Evolutionary conservation across 2,888 invertebrate genomes (phyloP).

Genomic region (Stenodera caucasica): DNA sequence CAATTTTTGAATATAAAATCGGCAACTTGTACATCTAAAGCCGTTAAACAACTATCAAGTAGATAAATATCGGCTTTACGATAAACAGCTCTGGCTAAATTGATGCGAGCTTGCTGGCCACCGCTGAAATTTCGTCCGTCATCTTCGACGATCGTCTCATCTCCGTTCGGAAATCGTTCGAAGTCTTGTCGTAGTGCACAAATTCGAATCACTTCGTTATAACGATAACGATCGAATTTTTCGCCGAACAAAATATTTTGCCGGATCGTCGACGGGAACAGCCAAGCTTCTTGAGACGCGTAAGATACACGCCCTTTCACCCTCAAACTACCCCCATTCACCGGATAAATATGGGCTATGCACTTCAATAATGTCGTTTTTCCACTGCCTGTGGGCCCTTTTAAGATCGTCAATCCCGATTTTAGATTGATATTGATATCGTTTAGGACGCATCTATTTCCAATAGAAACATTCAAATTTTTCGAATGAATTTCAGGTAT

Average conservation of each 20-base stretch:
- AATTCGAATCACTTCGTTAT: conserved; percentile 61
- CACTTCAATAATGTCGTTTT: conserved; percentile 55
- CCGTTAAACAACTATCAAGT: conserved; percentile 75
- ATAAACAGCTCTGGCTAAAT: conserved; percentile 72
- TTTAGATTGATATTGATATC: conserved; percentile 51
- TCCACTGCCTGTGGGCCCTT: conserved; percentile 66
- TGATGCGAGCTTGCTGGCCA: conserved; percentile 76
- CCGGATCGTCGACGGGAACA: conserved; percentile 60
- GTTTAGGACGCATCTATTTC: conserved; percentile 44
- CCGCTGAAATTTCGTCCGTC: conserved; percentile 76
- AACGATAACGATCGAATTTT: conserved; percentile 59
- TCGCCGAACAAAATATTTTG: conserved; percentile 76
- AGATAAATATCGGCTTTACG: conserved; percentile 73
- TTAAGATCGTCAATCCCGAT: conserved; percentile 56
- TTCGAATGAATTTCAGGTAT: conserved; percentile 17
- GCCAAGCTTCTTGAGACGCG: conserved; percentile 63
- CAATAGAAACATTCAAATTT: conserved; percentile 12
- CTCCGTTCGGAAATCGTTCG: conserved; percentile 71
- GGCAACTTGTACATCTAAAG: conserved; percentile 73
- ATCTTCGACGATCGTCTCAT: conserved; percentile 75
- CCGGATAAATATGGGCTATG: conserved; percentile 45
- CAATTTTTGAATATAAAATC: conserved; percentile 70
- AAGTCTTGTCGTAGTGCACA: conserved; percentile 69
- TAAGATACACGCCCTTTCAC: conserved; percentile 58
- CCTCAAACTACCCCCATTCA: conserved; percentile 45